Base-by-base conservation (phyloP, 1,140 invertebrate species). In the Tetramorium parvispinum region DNA sequence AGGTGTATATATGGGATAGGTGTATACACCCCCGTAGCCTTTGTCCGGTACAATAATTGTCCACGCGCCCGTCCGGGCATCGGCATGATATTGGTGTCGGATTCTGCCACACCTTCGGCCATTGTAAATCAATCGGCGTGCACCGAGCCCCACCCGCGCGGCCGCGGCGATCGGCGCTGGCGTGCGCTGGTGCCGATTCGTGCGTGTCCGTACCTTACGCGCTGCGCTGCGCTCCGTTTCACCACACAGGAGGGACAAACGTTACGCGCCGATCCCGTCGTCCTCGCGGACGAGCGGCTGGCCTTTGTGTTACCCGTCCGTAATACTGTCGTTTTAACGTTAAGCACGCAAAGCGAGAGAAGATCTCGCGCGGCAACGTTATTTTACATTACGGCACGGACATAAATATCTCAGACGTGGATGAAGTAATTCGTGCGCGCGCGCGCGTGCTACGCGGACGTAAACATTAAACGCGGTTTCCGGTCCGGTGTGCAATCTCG, bases 81-180 rank as follows among this genome's bases (percentile, higher is more conserved):
- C 88, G 89, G 91, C 86, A 90, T 79, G 91, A 91, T 92, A 93
- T 93, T 87, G 91, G 91, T 92, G 91, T 92, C 90, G 91, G 90
- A 91, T 92, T 89, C 91, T 82, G 89, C 91, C 91, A 92, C 92
- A 92, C 92, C 92, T 91, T 87, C 85, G 85, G 63, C 85, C 86
- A 91, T 93, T 93, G 87, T 91, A 93, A 93, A 93, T 93, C 92
- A 92, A 93, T 93, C 91, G 89, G 82, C 83, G 53, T 59, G 73
- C 37, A 59, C 63, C 61, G 51, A 70, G 46, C 49, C 49, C 40
- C 75, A 49, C 68, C 21, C 65, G 32, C 65, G 32, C 0, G 46
- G 32, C 2, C 49, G 32, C 32, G 53, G 61, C 32, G 63, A 75
- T 55, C 49, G 68, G 40, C 32, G 40, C 32, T 40, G 37, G 51